Percentiles rank a stretch among this genome's conserved stretches.
Conservation (phyloP, 2,113 vertebrate genomes). For the Bos taurus region ARS-UCD2.0 NC_037346.1:36843001-36843500, state of each 20-base stretch:
- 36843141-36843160: neutral
- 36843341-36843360: neutral
- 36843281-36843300: neutral
- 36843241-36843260: neutral
- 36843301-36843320: neutral
- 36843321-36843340: neutral
- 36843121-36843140: neutral
- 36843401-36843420: neutral
- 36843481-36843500: neutral
- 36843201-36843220: neutral
- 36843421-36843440: neutral
- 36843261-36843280: neutral
- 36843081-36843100: neutral
- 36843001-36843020: neutral
- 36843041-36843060: neutral
- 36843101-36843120: neutral
- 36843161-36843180: neutral
- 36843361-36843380: neutral
- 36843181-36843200: neutral
- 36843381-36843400: neutral
- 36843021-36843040: neutral
- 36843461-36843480: slow-evolving; percentile 5
- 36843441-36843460: neutral
- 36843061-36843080: neutral
- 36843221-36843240: neutral